phyloP scores from a whole-genome alignment of 2,888 invertebrate species.

The Polydesmus complanatus region DNA sequence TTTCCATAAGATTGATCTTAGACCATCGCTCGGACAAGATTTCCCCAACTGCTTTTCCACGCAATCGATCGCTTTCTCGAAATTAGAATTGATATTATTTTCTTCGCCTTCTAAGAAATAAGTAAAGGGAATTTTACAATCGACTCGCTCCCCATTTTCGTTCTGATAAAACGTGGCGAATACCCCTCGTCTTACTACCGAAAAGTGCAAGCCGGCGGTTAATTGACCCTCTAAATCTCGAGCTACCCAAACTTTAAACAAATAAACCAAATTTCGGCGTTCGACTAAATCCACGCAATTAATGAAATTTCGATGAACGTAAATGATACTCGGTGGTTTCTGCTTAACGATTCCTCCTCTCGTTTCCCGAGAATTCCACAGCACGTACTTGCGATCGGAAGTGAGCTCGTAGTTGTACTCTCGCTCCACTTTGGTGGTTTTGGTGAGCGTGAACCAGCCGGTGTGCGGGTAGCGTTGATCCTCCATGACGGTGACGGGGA shows the following conservation, averaged over 20 bases:
- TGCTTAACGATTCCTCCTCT: constrained; percentile 38
- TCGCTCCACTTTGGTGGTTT: constrained; percentile 58
- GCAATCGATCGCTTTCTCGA: constrained; percentile 6
- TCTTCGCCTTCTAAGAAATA: constrained; percentile 35
- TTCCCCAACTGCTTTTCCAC: not conserved
- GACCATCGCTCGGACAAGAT: constrained; percentile 32
- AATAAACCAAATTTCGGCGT: constrained; percentile 74
- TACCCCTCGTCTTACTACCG: constrained; percentile 39
- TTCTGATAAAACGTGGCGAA: constrained; percentile 69
- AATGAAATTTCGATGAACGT: constrained; percentile 44
- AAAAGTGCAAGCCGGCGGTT: constrained; percentile 72
- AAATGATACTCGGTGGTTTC: constrained; percentile 53
- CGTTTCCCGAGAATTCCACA: constrained; percentile 71
- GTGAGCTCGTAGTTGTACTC: constrained; percentile 68
- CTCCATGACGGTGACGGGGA: constrained; percentile 72
- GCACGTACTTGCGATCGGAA: constrained; percentile 52
- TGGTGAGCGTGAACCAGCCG: constrained; percentile 46
- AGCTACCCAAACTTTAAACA: constrained; percentile 53
- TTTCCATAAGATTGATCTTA: constrained; percentile 48
- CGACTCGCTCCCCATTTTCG: constrained; percentile 44
- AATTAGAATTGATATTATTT: constrained; percentile 3
- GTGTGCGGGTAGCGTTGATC: constrained; percentile 76
- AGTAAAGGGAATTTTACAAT: constrained; percentile 60
- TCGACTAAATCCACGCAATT: constrained; percentile 71
- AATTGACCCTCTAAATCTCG: constrained; percentile 72